Base-by-base conservation (phyloP, 1,140 invertebrate species). In the Drosophila nikananu region DNA sequence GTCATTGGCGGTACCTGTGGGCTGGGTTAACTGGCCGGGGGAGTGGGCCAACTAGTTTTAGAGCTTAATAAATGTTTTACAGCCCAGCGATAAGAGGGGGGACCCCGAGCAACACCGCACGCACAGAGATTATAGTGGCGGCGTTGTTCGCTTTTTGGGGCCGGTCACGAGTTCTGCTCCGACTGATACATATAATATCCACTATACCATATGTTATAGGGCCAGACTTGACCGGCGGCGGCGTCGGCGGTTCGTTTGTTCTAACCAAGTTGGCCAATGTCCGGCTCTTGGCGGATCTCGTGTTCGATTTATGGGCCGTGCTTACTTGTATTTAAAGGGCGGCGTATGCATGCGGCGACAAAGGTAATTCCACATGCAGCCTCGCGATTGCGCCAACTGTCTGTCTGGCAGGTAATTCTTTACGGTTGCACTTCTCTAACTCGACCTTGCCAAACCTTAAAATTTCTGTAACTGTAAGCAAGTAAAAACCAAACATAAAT, bases 291-390 rank as follows among this genome's bases (percentile, higher is more conserved):
- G 42, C 42, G 57, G 57, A 62, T 41, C 37, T 41, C 37, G 44
- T 13, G 19, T 13, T 59, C 30, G 37, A 32, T 57, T 58, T 37
- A 64, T 49, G 39, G 54, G 10, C 42, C n/a, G 19, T 65, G 73
- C 86, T 81, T 89, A 89, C 84, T 54, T 84, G 86, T 80, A 81
- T 71, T 75, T 84, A 41, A 84, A 89, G 48, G 84, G 86, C 62
- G 78, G 63, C 63, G 81, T 89, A 90, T 84, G 84, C 86, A 89
- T 90, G 74, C 73, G 77, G 74, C 68, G 68, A 61, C 71, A 76
- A 51, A 48, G 54, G 49, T 67, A 49, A 68, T 48, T 59, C 44
- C 48, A 60, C 42, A 32, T 74, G 48, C 46, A 54, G 68, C 25
- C 42, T 49, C 23, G 46, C 44, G 61, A 68, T 68, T 49, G 32